phyloP scores from a whole-genome alignment of 2,113 vertebrate species.

The Melanotaenia duboulayi region DNA sequence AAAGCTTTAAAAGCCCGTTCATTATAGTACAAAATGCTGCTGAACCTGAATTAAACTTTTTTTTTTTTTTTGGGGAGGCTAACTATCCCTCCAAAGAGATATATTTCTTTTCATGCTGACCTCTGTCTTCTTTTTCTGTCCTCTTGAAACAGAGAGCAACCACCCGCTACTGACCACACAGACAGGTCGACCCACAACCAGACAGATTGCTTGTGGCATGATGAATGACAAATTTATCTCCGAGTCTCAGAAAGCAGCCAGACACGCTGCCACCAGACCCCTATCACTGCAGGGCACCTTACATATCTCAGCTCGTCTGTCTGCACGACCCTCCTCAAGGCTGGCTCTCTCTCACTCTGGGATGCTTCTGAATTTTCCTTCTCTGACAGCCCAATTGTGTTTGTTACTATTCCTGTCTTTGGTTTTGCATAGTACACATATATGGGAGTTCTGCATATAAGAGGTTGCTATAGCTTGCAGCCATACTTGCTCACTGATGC shows the following conservation, averaged over 20 bases:
- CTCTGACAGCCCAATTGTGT: conserved; percentile 35
- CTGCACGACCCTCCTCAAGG: conserved; percentile 34
- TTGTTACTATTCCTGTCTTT: conserved; percentile 63
- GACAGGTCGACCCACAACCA: conserved; percentile 6
- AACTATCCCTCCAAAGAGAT: not conserved
- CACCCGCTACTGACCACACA: conserved; percentile 8
- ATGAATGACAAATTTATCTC: conserved; percentile 62
- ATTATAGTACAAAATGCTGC: not conserved
- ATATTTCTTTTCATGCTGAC: not conserved
- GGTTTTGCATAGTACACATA: conserved; percentile 8
- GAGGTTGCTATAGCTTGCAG: conserved; percentile 21
- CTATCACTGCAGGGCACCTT: conserved; percentile 35
- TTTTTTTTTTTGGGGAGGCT: not conserved
- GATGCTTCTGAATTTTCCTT: conserved; percentile 19
- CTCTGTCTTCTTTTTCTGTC: not conserved
- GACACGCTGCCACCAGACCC: conserved; percentile 18
- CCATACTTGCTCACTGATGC: conserved; percentile 32
- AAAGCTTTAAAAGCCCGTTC: conserved; percentile 12
- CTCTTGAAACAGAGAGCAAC: conserved; percentile 12
- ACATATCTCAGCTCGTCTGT: conserved; percentile 39
- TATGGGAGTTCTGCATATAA: conserved; percentile 9
- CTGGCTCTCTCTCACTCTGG: conserved; percentile 12
- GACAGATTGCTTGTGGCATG: conserved; percentile 19
- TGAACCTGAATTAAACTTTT: not conserved
- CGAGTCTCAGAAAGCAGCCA: conserved; percentile 40